Evolutionary conservation across 53 echinoderm and acorn worm genomes (phyloP).

Genomic region (Pentamera pediparva): DNA sequence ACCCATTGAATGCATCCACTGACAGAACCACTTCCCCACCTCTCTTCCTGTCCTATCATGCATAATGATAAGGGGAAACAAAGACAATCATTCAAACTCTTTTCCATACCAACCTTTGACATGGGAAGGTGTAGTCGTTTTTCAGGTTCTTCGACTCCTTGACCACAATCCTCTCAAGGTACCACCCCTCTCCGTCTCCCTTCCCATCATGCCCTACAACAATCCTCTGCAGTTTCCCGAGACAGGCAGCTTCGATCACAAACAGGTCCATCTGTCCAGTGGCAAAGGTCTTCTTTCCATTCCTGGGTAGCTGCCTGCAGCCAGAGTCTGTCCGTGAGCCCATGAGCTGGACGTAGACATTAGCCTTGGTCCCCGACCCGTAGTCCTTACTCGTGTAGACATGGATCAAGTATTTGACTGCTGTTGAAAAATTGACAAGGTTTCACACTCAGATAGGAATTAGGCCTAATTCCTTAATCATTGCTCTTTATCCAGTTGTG

Average conservation of each 20-base stretch:
- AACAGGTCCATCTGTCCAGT: conserved; percentile 79
- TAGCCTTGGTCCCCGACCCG: conserved; percentile 73
- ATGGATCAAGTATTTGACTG: conserved; percentile 56
- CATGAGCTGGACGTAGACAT: conserved; percentile 61
- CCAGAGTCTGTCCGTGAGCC: conserved; percentile 92
- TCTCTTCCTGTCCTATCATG: too few relatives aligned
- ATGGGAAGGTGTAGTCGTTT: conserved; percentile 71
- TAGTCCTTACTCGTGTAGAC: conserved; percentile 65
- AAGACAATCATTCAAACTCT: too few relatives aligned
- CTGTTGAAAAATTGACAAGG: conserved; percentile 51
- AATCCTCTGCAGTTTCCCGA: conserved; percentile 70
- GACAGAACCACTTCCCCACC: too few relatives aligned
- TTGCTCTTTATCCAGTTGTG: too few relatives aligned
- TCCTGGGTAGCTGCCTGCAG: conserved; percentile 67
- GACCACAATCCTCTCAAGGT: conserved; percentile 71
- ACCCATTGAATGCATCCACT: too few relatives aligned
- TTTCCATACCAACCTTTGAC: conserved; percentile 78
- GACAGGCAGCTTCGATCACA: conserved; percentile 81
- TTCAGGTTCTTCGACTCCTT: conserved; percentile 80
- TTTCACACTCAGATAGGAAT: too few relatives aligned
- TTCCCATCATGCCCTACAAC: conserved; percentile 92
- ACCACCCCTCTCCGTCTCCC: conserved; percentile 75
- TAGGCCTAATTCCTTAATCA: too few relatives aligned
- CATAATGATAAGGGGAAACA: too few relatives aligned
- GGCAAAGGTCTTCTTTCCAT: conserved; percentile 63